These are phyloP conservation scores for Odontomyia ornata DNA, from an alignment of 2,888 invertebrate species.

Conservation along the genomic window DNA sequence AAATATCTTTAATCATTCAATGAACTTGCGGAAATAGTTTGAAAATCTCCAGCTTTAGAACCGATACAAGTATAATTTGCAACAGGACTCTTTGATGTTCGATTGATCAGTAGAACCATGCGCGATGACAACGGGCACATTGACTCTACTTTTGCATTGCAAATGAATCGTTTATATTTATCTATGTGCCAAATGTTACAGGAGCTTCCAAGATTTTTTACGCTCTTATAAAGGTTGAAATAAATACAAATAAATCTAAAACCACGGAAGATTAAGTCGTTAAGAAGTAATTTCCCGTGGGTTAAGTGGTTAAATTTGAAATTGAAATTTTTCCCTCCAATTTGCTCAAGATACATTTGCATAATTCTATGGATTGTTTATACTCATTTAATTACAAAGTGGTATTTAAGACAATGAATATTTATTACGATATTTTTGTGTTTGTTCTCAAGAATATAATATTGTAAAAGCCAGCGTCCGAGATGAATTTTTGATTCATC, in stretches of 20 bases:
- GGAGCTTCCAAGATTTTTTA: neutral
- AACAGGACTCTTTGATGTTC: slow-evolving; percentile 1
- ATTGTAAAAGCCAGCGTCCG: too few species aligned
- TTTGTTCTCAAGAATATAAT: too few species aligned
- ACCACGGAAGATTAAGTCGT: neutral
- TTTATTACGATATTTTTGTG: too few species aligned
- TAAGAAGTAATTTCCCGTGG: neutral
- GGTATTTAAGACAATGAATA: too few species aligned
- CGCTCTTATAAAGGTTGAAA: neutral
- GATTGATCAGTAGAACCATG: neutral
- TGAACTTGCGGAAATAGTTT: neutral
- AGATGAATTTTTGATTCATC: too few species aligned
- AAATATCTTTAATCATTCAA: neutral
- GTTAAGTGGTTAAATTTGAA: neutral
- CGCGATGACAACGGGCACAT: neutral
- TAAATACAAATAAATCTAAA: neutral
- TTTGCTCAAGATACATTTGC: too few species aligned
- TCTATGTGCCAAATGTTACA: neutral
- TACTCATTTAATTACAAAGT: too few species aligned
- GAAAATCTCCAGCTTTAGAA: neutral
- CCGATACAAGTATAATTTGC: neutral
- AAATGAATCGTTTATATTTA: slow-evolving; percentile 24
- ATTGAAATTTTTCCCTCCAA: neutral
- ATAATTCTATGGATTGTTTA: too few species aligned
- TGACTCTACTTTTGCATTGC: slow-evolving; percentile 21